phyloP scores from a whole-genome alignment of 2,888 invertebrate species.

The Oligia fasciuncula region DNA sequence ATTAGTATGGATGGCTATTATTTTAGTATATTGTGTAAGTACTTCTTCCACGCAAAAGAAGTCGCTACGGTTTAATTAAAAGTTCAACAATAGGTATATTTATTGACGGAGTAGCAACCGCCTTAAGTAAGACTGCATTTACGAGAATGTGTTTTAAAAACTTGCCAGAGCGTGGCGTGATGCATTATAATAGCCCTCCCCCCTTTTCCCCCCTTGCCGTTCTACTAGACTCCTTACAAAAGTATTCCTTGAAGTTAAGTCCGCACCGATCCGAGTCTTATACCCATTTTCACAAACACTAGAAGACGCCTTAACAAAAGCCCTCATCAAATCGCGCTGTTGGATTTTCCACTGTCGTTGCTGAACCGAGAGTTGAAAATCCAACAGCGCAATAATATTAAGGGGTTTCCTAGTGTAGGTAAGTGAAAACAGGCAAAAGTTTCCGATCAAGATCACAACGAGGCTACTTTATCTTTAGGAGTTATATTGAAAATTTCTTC shows the following conservation, averaged over 20 bases:
- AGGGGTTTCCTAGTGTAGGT: background rate
- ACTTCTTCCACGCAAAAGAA: too few relatives aligned
- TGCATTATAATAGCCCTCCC: constrained; percentile 29
- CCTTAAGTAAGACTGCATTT: constrained; percentile 24
- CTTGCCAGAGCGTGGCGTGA: constrained; percentile 23
- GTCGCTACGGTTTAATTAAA: background rate
- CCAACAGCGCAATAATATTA: background rate
- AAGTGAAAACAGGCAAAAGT: constrained; percentile 27
- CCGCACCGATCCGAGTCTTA: constrained; percentile 19
- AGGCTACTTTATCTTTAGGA: constrained; percentile 32
- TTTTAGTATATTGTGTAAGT: too few relatives aligned
- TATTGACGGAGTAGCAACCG: background rate
- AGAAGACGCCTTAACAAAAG: background rate
- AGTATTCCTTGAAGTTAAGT: constrained; percentile 25
- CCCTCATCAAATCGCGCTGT: background rate
- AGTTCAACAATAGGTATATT: background rate
- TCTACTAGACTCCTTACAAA: constrained; percentile 22
- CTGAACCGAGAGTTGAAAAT: background rate
- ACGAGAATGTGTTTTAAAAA: constrained; percentile 35
- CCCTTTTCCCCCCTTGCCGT: background rate
- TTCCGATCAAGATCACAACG: constrained; percentile 49
- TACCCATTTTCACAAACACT: constrained; percentile 1
- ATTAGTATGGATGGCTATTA: too few relatives aligned
- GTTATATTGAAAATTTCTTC: constrained; percentile 51
- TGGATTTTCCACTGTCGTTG: background rate